These are phyloP conservation scores for Mionectes olivaceus DNA, from an alignment of 2,797 vertebrate genomes.

Conservation along the genomic window DNA sequence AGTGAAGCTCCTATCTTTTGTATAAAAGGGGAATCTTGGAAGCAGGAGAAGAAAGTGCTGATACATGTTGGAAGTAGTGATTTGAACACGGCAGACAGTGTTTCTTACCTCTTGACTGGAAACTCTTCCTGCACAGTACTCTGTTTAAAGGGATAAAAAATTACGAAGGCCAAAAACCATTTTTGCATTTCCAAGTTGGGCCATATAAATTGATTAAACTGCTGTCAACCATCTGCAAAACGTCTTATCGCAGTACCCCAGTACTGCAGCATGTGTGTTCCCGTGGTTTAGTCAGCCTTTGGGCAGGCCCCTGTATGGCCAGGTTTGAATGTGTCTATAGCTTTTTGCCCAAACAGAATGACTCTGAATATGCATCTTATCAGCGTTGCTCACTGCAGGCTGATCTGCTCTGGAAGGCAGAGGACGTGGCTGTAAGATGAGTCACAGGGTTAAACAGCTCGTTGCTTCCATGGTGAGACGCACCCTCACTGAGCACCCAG, in stretches of 20 bases:
- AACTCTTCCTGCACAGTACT: not conserved
- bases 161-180: not conserved
- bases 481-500: conserved; percentile 29
- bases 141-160: not conserved
- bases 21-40: not conserved
- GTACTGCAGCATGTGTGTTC: not conserved
- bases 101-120: not conserved
- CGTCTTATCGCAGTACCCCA: not conserved
- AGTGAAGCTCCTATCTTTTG: not conserved
- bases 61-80: not conserved
- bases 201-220: not conserved
- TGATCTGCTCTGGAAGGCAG: conserved; percentile 66
- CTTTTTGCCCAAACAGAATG: conserved; percentile 51
- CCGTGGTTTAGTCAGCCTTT: not conserved
- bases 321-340: not conserved
- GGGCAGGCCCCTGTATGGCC: not conserved
- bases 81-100: not conserved
- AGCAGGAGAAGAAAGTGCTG: not conserved
- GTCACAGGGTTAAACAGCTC: conserved; percentile 63
- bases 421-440: conserved; percentile 70
- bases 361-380: conserved; percentile 70
- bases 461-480: conserved; percentile 63
- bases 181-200: not conserved
- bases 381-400: conserved; percentile 51
- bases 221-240: not conserved